Evolutionary conservation across 92 coral and sea anemone genomes (phyloP), one percentile per base, ranked within the genome.

Genomic region (Zoanthus gigantus): DNA sequence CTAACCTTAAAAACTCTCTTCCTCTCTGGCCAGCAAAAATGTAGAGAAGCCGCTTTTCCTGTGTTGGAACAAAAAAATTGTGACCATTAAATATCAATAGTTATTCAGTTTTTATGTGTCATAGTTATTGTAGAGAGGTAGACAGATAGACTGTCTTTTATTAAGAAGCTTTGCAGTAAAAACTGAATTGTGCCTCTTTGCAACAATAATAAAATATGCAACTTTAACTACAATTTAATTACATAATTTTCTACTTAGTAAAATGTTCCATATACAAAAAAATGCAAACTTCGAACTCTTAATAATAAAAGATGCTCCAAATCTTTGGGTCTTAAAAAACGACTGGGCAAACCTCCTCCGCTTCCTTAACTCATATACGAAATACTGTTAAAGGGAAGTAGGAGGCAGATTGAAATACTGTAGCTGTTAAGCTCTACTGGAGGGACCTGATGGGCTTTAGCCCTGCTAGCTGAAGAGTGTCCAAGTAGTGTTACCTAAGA

Each of bases 1-100:
- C 71, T 42, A 69, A 97, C 99, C 94, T 97, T 69, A 97, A 86
- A 91, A 97, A 97, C 46, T 97, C 99, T 74, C 92, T 90, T 79
- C 98, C 98, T 94, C 98, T 95, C 86, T 97, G 99, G 11, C 99
- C 99, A 85, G 99, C 99, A 92, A 97, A 97, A 72, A 97, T 94
- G 65, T 97, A 97, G 42, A 97, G 88, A 58, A 96, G 93, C 73
- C 96, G 94, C 56, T 95, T 95, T 52, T 85, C 92, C 99, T 97
- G 83, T 4, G 42, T 34, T 34, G 42, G 42, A 1, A 82, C 45
- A n/a, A 79, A 18, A 5, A 18, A 3, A 0, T 2, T 47, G 52
- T 47, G 52, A 47, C 4, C 52, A 23, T 23, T 23, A 23, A 23
- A 23, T 23, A 23, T 23, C 23, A 23, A 23, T 23, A 23, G 23